Evolutionary conservation across 2,113 vertebrate genomes (phyloP).

Genomic region (Platichthys flesus): DNA sequence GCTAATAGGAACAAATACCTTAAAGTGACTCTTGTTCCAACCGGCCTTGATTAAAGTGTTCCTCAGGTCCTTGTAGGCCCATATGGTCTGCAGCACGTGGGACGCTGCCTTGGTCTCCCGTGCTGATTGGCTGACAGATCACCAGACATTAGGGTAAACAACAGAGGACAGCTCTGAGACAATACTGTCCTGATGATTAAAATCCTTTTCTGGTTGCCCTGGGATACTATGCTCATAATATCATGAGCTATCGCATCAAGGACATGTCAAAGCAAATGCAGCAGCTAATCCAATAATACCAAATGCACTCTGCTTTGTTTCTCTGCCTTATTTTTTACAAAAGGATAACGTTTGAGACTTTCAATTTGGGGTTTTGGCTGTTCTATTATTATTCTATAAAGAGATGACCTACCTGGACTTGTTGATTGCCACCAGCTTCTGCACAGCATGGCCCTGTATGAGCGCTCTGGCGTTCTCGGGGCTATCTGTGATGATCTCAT

Average conservation of each 20-base stretch:
- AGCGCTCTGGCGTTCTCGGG: conserved; percentile 92
- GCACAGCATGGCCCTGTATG: conserved; percentile 93
- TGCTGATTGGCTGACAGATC: conserved; percentile 76
- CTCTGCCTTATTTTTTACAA: neutral
- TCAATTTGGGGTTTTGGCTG: neutral
- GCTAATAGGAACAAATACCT: conserved; percentile 80
- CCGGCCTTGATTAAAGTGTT: conserved; percentile 89
- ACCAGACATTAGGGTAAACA: conserved; percentile 34
- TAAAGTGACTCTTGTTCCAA: conserved; percentile 96
- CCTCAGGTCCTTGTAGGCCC: conserved; percentile 95
- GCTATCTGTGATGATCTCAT: conserved; percentile 95
- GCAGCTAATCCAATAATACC: neutral
- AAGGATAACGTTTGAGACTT: neutral
- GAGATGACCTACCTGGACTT: conserved; percentile 86
- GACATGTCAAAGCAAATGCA: conserved; percentile 4
- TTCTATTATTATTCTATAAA: neutral
- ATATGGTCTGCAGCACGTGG: conserved; percentile 95
- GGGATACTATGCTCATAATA: conserved; percentile 28
- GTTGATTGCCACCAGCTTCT: conserved; percentile 92
- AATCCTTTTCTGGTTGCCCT: conserved; percentile 17
- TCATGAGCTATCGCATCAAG: conserved; percentile 5
- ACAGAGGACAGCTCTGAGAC: conserved; percentile 40
- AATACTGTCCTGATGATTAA: conserved; percentile 40
- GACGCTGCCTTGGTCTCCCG: conserved; percentile 93
- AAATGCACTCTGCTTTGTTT: neutral